Base-by-base conservation (phyloP, 2,797 vertebrate species). In the Florisuga fusca region DNA sequence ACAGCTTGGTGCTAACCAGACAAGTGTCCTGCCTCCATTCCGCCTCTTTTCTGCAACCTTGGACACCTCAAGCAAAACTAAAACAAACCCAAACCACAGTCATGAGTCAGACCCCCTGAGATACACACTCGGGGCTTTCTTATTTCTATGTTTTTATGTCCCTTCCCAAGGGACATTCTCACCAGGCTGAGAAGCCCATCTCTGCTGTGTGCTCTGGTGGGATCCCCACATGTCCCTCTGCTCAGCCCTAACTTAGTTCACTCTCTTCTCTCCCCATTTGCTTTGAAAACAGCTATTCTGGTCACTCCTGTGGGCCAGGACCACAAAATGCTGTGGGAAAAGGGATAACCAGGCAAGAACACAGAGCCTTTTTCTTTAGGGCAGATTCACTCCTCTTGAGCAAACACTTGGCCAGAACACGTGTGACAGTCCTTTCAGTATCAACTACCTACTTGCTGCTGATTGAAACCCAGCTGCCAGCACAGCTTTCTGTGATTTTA, bases 401-500 rank as follows among this genome's bases (percentile, higher is more conserved):
- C 87, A 89, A 88, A 82, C 13, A 82, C 23, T 31, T n/a, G 58
- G 43, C 21, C 57, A 88, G 54, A 41, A 41, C 38, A 68, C 7
- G 11, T 0, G 0, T 21, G 14, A 45, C 34, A 73, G 6, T 58
- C 71, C 73, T 69, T 57, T 71, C 64, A 71, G 17, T 22, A 79
- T 22, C 77, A 84, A 14, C 43, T 62, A 46, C 26, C 63, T 79
- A 38, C 64, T 61, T 83, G 57, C 38, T 73, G 68, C 38, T 74
- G 57, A 91, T 62, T 27, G 31, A 87, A 89, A 87, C 9, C 21
- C 57, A 87, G 63, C 48, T 89, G 76, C 55, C 48, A 62, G 41
- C 75, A 92, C 92, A 93, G 72, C 63, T 55, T 67, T 66, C 43
- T 27, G 34, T 23, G 76, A 89, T 85, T 66, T 94, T 58, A 89